Base-by-base conservation (phyloP, 2,888 invertebrate species). In the Heliconius cydno region DNA sequence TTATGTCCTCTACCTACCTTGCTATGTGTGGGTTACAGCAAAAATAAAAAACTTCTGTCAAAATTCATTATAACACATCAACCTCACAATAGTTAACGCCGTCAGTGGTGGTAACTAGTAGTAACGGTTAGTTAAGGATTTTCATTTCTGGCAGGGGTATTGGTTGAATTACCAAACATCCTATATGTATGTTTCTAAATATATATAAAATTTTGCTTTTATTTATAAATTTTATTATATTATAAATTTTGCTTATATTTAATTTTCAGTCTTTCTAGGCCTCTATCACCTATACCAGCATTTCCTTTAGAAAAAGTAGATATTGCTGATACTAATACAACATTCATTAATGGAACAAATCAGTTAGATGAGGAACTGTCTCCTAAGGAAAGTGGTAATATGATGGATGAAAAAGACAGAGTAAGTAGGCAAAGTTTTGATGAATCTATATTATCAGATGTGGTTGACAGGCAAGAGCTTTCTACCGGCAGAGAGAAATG, bases 351-450 rank as follows among this genome's bases (percentile, higher is more conserved):
- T 86, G 93, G 92, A 41, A 85, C 85, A 60, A 87, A 77, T 78
- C 89, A 89, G 82, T 80, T 84, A 68, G 88, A 87, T 28, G 94
- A 94, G 81, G 92, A 93, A 83, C 86, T 94, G 0, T 91, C 94
- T 5, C 91, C 90, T 12, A 94, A 95, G 86, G 95, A 95, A 84
- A 88, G 91, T 13, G 92, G 91, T 22, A 94, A 94, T 82, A 84
- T 94, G 83, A 67, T 92, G 74, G 94, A 95, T 63, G 95, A 95
- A 80, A 95, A 94, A 85, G 94, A 95, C 82, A 89, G 89, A 84
- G 89, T 92, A 46, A 95, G 94, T 83, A 85, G 92, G 9, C 94
- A 94, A 83, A 95, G 94, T 83, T 94, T 94, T 84, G 95, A 95
- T 84, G 95, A 94, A 67, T 88, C 89, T 3, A 83, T 91, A 60